These are phyloP conservation scores for Syndactyla subalaris DNA, from an alignment of 2,797 vertebrate genomes.

Conservation along the genomic window DNA sequence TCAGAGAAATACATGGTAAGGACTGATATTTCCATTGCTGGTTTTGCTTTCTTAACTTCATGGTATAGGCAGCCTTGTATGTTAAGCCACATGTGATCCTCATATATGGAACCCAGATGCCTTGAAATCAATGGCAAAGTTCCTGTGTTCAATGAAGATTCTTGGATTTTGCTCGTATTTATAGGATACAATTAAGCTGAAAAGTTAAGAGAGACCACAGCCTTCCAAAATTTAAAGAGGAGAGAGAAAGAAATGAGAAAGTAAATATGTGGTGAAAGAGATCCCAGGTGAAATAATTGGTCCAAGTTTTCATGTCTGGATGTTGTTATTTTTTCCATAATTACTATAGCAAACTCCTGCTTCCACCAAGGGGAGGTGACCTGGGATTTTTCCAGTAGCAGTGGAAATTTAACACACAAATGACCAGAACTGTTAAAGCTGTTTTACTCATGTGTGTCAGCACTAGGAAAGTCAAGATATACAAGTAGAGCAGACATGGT, in stretches of 20 bases:
- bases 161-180: not conserved
- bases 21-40: not conserved
- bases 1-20: not conserved
- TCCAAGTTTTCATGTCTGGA: conserved; percentile 52
- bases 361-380: conserved; percentile 19
- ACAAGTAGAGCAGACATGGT: not conserved
- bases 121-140: conserved; percentile 9
- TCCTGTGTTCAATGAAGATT: not conserved
- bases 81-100: not conserved
- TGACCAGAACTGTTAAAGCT: not conserved
- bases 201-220: not conserved
- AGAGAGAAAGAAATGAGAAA: conserved; percentile 38
- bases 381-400: conserved; percentile 38
- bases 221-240: conserved; percentile 26
- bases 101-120: not conserved
- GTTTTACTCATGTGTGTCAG: not conserved
- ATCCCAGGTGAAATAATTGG: conserved; percentile 54
- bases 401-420: conserved; percentile 39
- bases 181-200: not conserved
- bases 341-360: conserved; percentile 47
- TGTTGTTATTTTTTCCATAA: conserved; percentile 62
- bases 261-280: conserved; percentile 23
- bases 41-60: conserved; percentile 8
- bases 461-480: not conserved
- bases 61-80: not conserved